Percentiles rank a stretch among this genome's conserved stretches.
phyloP scores from a whole-genome alignment of 1,140 invertebrate genomes.

The Aphelenchoides avenae region DNA sequence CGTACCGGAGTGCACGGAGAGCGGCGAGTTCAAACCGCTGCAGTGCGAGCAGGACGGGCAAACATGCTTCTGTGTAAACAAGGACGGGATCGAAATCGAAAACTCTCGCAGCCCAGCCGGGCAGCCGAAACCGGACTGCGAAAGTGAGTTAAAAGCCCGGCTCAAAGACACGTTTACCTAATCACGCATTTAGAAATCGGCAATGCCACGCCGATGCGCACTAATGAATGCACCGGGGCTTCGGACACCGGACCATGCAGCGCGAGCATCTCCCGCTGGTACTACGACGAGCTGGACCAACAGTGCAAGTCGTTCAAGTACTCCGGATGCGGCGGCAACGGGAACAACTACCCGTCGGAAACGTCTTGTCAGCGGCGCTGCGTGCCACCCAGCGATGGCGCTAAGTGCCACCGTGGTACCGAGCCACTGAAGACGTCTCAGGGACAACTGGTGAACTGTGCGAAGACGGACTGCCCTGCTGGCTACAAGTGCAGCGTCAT shows the following conservation, averaged over 20 bases:
- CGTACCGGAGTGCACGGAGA: conserved; percentile 44
- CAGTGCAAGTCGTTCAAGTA: conserved; percentile 44
- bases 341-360: conserved; percentile 58
- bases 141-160: conserved; percentile 37
- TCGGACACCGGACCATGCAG: conserved; percentile 42
- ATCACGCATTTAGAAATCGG: conserved; percentile 32
- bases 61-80: conserved; percentile 54
- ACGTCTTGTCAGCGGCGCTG: conserved; percentile 52
- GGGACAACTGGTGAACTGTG: conserved; percentile 45
- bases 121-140: conserved; percentile 48
- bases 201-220: conserved; percentile 24
- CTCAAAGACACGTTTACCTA: conserved; percentile 13
- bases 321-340: conserved; percentile 60
- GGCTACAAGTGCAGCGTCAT: conserved; percentile 47
- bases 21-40: conserved; percentile 44
- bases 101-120: conserved; percentile 49
- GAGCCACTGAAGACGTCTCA: conserved; percentile 38
- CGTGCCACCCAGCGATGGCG: conserved; percentile 24
- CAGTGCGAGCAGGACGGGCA: conserved; percentile 53
- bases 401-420: conserved; percentile 33
- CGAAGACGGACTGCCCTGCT: conserved; percentile 47
- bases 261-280: conserved; percentile 36
- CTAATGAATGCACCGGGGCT: conserved; percentile 49
- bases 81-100: conserved; percentile 51
- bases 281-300: conserved; percentile 44